phyloP scores from a whole-genome alignment of 2,113 vertebrate genomes.

The Bubalus kerabau region DNA sequence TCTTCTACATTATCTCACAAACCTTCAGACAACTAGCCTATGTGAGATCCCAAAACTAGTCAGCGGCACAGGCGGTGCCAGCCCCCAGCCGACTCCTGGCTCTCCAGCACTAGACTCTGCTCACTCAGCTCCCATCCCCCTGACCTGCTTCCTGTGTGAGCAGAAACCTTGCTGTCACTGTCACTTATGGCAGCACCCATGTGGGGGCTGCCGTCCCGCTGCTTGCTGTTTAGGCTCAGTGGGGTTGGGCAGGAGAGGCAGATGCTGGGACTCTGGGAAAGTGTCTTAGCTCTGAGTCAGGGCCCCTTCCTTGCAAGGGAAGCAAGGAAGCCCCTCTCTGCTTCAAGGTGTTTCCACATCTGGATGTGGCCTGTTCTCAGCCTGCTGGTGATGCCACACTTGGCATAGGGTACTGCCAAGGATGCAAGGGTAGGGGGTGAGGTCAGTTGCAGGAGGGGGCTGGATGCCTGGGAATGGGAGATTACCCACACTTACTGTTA shows the following conservation, averaged over 20 bases:
- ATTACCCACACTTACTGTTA: neutral
- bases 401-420: neutral
- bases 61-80: neutral
- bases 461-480: neutral
- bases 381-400: neutral
- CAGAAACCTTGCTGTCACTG: neutral
- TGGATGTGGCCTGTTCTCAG: neutral
- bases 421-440: neutral
- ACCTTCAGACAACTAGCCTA: neutral
- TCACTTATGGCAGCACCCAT: neutral
- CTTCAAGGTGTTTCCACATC: neutral
- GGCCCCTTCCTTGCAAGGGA: neutral
- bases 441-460: fast-evolving
- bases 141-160: neutral
- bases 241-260: neutral
- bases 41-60: neutral
- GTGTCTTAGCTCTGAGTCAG: neutral
- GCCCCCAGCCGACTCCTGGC: neutral
- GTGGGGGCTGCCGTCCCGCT: neutral
- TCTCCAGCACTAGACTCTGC: neutral
- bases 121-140: neutral
- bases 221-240: neutral
- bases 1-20: neutral
- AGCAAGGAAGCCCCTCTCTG: neutral
- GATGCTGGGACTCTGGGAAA: neutral